Conservation (phyloP, 2,797 vertebrate species). For the Malacoraja senta region DNA sequence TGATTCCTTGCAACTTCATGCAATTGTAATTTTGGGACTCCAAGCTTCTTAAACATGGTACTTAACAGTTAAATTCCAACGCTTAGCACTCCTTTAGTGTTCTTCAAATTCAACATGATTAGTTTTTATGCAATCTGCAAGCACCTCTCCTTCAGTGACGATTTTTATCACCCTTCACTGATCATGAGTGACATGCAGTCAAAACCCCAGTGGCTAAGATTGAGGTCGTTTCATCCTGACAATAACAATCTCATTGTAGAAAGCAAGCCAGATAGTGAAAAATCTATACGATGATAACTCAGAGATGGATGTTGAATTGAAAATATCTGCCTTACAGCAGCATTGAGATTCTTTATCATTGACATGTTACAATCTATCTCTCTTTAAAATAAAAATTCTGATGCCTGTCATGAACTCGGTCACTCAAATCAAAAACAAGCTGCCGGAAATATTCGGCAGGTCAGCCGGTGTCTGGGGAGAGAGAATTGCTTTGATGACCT, state of each 20-base stretch:
- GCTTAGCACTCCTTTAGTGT: background rate
- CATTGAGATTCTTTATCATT: background rate
- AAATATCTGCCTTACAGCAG: conserved; percentile 3
- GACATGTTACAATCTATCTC: background rate
- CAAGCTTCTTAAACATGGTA: background rate
- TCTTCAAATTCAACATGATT: background rate
- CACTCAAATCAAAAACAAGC: background rate
- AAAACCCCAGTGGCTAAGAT: background rate
- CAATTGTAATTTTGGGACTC: background rate
- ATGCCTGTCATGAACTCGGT: background rate
- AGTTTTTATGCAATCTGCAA: background rate
- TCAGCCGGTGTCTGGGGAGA: background rate
- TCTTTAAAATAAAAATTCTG: background rate
- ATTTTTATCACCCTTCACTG: background rate
- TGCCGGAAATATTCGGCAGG: background rate
- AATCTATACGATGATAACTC: background rate
- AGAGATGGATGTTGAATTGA: conserved; percentile 1
- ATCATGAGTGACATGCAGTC: background rate
- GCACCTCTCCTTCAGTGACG: background rate
- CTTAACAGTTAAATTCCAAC: background rate
- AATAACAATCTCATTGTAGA: background rate
- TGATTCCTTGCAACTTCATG: background rate
- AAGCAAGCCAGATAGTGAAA: background rate
- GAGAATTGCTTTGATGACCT: background rate
- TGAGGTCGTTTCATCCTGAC: background rate